A percentile compares a stretch with the other conserved stretches of the same genome.
Conservation (phyloP, 2,888 invertebrate genomes). For the Scaptomyza flava region DNA sequence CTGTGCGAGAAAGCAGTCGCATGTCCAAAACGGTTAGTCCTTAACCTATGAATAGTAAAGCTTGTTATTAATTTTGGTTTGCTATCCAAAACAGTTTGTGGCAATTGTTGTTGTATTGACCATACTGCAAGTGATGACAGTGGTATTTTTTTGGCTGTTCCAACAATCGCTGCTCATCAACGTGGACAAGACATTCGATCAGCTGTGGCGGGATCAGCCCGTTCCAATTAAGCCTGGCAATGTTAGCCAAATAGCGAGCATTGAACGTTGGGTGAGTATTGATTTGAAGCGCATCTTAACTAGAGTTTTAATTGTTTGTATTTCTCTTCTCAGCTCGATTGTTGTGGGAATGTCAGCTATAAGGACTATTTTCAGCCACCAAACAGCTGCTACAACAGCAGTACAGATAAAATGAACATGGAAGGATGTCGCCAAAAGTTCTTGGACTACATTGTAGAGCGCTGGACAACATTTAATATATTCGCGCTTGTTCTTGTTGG, state of each 20-base stretch:
- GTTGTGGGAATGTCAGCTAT: slow-evolving; percentile 77
- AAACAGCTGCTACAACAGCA: slow-evolving; percentile 73
- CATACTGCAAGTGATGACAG: slow-evolving; percentile 67
- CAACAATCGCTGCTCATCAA: slow-evolving; percentile 75
- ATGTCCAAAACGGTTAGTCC: slow-evolving; percentile 69
- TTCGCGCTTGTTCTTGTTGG: slow-evolving; percentile 65
- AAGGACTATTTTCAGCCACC: slow-evolving; percentile 75
- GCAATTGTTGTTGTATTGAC: slow-evolving; percentile 67
- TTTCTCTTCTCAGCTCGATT: slow-evolving; percentile 67
- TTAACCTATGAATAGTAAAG: too few relatives aligned
- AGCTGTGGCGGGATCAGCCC: slow-evolving; percentile 76
- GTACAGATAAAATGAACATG: slow-evolving; percentile 69
- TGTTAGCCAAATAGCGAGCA: slow-evolving; percentile 72
- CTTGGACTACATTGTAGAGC: slow-evolving; percentile 72
- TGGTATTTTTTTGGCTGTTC: slow-evolving; percentile 79
- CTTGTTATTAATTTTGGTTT: not conserved
- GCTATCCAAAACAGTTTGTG: slow-evolving; percentile 61
- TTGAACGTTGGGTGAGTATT: slow-evolving; percentile 78
- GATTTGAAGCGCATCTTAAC: fast-evolving
- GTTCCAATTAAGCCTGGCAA: slow-evolving; percentile 80
- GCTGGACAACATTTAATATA: slow-evolving; percentile 75
- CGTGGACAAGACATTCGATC: slow-evolving; percentile 77
- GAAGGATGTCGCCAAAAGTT: slow-evolving; percentile 82
- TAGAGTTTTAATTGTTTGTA: not conserved
- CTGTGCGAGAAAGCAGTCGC: slow-evolving; percentile 74